A percentile compares a stretch with the other conserved stretches of the same genome.
Conservation (phyloP, 2,888 invertebrate genomes). For the Leptinotarsa haldemani region DNA sequence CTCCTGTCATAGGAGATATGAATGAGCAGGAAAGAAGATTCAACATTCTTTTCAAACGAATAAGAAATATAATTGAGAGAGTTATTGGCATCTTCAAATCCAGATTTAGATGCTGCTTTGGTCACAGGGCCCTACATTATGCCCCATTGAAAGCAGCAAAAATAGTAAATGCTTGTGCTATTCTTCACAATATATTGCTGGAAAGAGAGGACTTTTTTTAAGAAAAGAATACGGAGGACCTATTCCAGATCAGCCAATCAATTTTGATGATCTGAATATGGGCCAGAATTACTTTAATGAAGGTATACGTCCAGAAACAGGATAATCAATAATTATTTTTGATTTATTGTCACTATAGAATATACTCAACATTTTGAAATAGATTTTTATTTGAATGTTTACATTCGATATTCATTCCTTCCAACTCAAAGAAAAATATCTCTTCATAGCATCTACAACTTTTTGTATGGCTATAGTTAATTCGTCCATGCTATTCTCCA, state of each 20-base stretch:
- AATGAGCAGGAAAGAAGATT: conserved; percentile 8
- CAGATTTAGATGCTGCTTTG: conserved; percentile 30
- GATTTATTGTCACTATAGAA: no score
- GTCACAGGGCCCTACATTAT: conserved; percentile 29
- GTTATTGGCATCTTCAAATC: conserved; percentile 31
- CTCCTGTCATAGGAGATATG: conserved; percentile 5
- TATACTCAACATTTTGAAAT: no score
- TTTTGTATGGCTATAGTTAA: no score
- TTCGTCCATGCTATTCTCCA: no score
- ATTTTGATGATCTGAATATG: conserved; percentile 1
- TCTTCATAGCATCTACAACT: no score
- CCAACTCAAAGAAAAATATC: no score
- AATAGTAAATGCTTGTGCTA: conserved; percentile 33
- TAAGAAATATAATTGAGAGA: background rate
- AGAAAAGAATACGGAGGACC: background rate
- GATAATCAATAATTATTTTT: background rate
- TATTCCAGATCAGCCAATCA: background rate
- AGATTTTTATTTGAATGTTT: no score
- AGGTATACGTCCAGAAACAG: background rate
- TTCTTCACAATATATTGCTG: conserved; percentile 25
- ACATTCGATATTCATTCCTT: no score
- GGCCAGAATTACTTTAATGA: conserved; percentile 5
- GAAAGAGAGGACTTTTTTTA: background rate
- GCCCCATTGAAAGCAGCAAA: conserved; percentile 30
- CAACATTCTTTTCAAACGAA: background rate